Percentiles rank a stretch among this genome's conserved stretches.
These are phyloP conservation scores for Cyprinodon diabolis DNA, from an alignment of 2,797 vertebrate species.

Conservation along the genomic window DNA sequence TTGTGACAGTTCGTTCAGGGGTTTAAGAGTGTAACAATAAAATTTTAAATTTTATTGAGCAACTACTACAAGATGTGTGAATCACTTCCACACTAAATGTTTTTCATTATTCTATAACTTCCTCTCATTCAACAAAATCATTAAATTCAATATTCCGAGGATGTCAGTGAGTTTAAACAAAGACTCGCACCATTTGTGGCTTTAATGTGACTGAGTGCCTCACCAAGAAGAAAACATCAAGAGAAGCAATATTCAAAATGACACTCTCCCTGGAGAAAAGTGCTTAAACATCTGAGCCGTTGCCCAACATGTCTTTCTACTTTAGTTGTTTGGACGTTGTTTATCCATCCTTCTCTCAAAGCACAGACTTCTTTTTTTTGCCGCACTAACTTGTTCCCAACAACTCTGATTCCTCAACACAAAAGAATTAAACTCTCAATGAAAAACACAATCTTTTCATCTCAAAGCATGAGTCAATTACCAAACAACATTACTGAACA, in stretches of 20 bases:
- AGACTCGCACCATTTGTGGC: conserved; percentile 55
- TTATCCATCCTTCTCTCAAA: conserved; percentile 75
- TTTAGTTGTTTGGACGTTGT: conserved; percentile 76
- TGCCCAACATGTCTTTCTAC: conserved; percentile 67
- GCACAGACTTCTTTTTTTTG: conserved; percentile 55
- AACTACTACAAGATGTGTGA: conserved; percentile 34
- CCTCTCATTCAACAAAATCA: conserved; percentile 52
- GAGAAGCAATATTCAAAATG: conserved; percentile 58
- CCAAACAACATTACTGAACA: conserved; percentile 60
- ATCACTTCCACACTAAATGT: conserved; percentile 39
- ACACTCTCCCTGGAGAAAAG: conserved; percentile 61
- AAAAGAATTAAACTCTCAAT: conserved; percentile 70
- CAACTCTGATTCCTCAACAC: conserved; percentile 73
- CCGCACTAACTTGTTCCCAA: conserved; percentile 73
- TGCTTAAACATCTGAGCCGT: conserved; percentile 62
- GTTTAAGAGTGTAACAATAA: conserved; percentile 32
- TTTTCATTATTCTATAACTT: conserved; percentile 34
- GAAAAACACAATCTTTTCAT: conserved; percentile 77
- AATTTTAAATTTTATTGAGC: conserved; percentile 53
- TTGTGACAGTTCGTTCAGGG: conserved; percentile 15
- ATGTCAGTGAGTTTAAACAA: conserved; percentile 58
- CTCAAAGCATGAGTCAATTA: conserved; percentile 74
- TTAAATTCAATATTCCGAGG: conserved; percentile 48
- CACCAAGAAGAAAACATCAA: conserved; percentile 41
- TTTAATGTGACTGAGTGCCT: conserved; percentile 58